These are phyloP conservation scores for Mimas tiliae DNA, from an alignment of 2,888 invertebrate species.

Conservation along the genomic window DNA sequence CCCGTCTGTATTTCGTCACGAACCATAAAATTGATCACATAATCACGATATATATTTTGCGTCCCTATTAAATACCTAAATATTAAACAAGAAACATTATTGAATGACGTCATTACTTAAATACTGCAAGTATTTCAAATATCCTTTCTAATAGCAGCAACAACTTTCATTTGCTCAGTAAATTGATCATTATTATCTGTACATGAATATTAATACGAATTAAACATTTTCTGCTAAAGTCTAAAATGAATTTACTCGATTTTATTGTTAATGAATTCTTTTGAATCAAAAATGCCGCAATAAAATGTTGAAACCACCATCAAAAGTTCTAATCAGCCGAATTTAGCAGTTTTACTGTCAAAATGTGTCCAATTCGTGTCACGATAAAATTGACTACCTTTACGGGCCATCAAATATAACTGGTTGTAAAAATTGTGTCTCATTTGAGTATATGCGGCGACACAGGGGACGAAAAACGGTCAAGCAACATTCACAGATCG, in stretches of 20 bases:
- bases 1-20: constrained; percentile 55
- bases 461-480: constrained; percentile 39
- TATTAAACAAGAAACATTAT: background rate
- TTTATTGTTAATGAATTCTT: constrained; percentile 31
- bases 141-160: background rate
- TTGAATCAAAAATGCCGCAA: constrained; percentile 30
- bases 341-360: constrained; percentile 42
- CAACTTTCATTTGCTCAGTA: background rate
- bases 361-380: constrained; percentile 56
- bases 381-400: constrained; percentile 55
- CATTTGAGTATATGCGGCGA: constrained; percentile 42
- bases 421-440: constrained; percentile 50
- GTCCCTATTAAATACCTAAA: background rate
- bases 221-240: background rate
- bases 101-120: background rate
- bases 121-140: background rate
- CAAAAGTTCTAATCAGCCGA: constrained; percentile 34
- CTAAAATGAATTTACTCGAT: background rate
- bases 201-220: background rate
- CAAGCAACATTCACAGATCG: constrained; percentile 28
- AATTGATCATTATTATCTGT: background rate
- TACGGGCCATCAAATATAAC: constrained; percentile 55
- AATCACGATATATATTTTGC: constrained; percentile 54
- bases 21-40: constrained; percentile 57
- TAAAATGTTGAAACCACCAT: constrained; percentile 28